Base-by-base conservation (phyloP, 1,140 invertebrate genomes). In the honey bee (Apis mellifera) region DNA sequence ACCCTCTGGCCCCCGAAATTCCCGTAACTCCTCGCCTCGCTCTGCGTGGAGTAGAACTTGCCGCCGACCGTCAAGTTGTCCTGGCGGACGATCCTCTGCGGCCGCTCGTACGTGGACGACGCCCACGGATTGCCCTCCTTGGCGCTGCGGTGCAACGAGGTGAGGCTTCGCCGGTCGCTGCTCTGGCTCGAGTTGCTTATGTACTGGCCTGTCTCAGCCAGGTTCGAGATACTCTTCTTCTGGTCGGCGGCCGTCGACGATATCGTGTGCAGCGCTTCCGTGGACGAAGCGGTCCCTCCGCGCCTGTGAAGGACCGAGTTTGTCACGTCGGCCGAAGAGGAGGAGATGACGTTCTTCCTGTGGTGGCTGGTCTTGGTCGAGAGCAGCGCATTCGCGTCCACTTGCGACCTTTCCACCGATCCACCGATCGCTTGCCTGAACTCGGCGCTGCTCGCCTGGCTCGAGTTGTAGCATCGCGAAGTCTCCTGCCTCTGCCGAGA, bases 281-380 rank as follows among this genome's bases (percentile, higher is more conserved):
- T 95, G 0, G 95, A 95, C 0, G 95, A 93, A 3, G 94, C 92
- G 19, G 95, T 92, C 42, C 96, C 96, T 88, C 97, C 96, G 89
- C 97, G 97, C 19, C 97, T 95, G 90, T 97, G 96, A 9, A 98
- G 94, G 32, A 97, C 96, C 26, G 97, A 94, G 85, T 98, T 97
- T 52, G 94, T 95, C 0, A 97, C 95, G 86, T 97, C 96, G 0
- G 95, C 95, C n/a, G 96, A 95, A 0, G 96, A 96, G 0, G 94
- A 94, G 1, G 96, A 95, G 70, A 98, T 96, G 42, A 97, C 95
- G 65, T 96, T 97, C 85, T 96, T 96, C 19, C 96, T 94, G 86
- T 97, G 96, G 87, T 96, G 96, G 79, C 95, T 94, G 15, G 87
- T 90, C 69, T 91, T 42, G 32, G 32, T 42, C 4, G 32, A 2